phyloP scores from a whole-genome alignment of 2,888 invertebrate genomes.

The Sicus ferrugineus region DNA sequence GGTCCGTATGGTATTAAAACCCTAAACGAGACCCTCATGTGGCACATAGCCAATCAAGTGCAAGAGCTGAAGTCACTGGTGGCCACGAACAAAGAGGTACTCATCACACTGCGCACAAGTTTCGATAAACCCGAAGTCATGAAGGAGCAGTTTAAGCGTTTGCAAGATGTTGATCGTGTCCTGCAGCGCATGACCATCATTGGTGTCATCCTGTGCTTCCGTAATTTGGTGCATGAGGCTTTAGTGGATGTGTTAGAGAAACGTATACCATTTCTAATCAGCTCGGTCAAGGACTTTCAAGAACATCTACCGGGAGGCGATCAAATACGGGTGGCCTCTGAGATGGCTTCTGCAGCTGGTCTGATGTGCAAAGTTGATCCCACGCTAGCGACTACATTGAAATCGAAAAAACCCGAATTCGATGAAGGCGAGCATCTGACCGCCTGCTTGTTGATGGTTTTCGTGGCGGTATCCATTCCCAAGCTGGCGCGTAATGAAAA shows the following conservation, averaged over 20 bases:
- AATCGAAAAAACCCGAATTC: conserved; percentile 85
- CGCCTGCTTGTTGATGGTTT: conserved; percentile 97
- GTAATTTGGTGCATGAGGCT: conserved; percentile 92
- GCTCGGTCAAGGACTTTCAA: conserved; percentile 93
- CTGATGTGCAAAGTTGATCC: conserved; percentile 94
- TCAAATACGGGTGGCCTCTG: conserved; percentile 89
- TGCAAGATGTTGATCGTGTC: conserved; percentile 93
- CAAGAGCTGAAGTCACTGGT: conserved; percentile 94
- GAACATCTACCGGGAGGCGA: conserved; percentile 91
- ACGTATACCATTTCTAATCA: conserved; percentile 93
- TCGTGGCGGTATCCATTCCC: conserved; percentile 97
- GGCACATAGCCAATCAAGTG: conserved; percentile 98
- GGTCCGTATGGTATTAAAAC: conserved; percentile 99
- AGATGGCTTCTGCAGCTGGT: conserved; percentile 98
- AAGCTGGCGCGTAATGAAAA: conserved; percentile 90
- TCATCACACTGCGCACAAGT: conserved; percentile 89
- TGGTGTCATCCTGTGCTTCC: conserved; percentile 95
- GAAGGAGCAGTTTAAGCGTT: conserved; percentile 91
- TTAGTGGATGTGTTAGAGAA: conserved; percentile 91
- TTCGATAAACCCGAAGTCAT: conserved; percentile 99
- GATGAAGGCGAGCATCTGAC: conserved; percentile 93
- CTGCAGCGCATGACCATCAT: conserved; percentile 97
- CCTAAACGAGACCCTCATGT: conserved; percentile 95
- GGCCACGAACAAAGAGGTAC: conserved; percentile 88
- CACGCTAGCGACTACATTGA: conserved; percentile 87